phyloP scores from a whole-genome alignment of 1,140 invertebrate species.

The Solen grandis region DNA sequence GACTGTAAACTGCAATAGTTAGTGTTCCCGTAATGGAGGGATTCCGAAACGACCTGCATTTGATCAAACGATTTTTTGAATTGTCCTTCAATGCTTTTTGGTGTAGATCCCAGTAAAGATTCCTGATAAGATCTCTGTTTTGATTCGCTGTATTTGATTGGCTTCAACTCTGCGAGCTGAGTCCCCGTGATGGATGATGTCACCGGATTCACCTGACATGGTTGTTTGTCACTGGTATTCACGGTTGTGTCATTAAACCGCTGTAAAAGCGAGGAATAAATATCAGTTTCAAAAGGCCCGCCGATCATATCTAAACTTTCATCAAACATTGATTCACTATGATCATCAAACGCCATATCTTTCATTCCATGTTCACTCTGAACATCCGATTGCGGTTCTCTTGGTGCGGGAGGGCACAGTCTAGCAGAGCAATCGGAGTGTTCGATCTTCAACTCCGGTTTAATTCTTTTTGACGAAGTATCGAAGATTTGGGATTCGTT shows the following conservation, averaged over 20 bases:
- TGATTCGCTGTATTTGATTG: conserved; percentile 4
- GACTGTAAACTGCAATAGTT: conserved; percentile 35
- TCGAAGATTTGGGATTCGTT: conserved; percentile 11
- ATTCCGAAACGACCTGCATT: not conserved
- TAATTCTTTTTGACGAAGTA: conserved; percentile 30
- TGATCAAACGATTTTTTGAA: conserved; percentile 18
- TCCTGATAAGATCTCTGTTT: conserved; percentile 30
- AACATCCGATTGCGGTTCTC: not conserved
- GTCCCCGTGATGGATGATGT: not conserved
- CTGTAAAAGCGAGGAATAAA: conserved; percentile 41
- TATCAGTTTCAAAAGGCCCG: conserved; percentile 46
- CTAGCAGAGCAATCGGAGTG: conserved; percentile 7
- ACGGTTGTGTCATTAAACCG: conserved; percentile 13
- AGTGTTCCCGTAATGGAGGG: conserved; percentile 16
- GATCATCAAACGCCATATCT: not conserved
- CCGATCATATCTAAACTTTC: conserved; percentile 30
- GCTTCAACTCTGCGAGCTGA: conserved; percentile 27
- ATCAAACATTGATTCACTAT: conserved; percentile 6
- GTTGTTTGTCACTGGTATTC: not conserved
- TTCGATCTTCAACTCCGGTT: conserved; percentile 4
- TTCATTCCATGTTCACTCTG: not conserved
- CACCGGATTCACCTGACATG: not conserved
- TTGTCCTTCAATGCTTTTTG: conserved; percentile 32
- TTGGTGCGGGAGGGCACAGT: not conserved
- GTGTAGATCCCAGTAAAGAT: conserved; percentile 7